A percentile compares a stretch with the other conserved stretches of the same genome.
phyloP scores from a whole-genome alignment of 2,797 vertebrate genomes.

The Acrocephalus scirpaceus region DNA sequence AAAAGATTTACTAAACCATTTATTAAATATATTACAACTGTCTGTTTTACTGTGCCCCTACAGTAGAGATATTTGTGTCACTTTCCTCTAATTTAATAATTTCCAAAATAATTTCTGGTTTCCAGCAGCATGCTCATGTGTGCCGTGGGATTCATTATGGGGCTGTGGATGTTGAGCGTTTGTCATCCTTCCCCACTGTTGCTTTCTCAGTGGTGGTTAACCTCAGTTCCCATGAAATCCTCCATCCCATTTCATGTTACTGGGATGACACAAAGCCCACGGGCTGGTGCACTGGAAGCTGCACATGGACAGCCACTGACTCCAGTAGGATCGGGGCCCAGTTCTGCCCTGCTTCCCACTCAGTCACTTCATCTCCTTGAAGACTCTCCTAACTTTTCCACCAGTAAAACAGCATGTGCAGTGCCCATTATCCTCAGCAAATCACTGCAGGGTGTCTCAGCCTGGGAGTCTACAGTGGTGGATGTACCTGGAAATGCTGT shows the following conservation, averaged over 20 bases:
- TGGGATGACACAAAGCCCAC: neutral
- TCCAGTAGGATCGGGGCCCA: neutral
- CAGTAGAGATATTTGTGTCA: conserved; percentile 35
- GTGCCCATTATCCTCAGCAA: neutral
- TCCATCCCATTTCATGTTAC: neutral
- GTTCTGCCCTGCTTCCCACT: neutral
- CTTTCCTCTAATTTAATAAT: conserved; percentile 41
- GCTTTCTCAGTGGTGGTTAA: neutral
- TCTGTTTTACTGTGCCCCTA: conserved; percentile 21
- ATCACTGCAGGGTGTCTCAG: neutral
- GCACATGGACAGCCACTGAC: neutral
- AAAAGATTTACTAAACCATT: conserved; percentile 41
- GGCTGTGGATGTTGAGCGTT: neutral
- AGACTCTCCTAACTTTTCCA: neutral
- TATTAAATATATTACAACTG: conserved; percentile 24
- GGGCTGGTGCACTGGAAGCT: neutral
- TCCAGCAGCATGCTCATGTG: neutral
- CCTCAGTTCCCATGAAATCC: neutral
- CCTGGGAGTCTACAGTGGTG: neutral
- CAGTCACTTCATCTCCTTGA: neutral
- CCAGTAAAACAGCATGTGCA: neutral
- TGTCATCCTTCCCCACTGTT: neutral
- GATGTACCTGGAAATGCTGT: neutral
- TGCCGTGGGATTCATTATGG: neutral
- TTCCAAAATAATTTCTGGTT: conserved; percentile 45